These are phyloP conservation scores for Caenorhabditis brenneri DNA, from an alignment of 1,140 invertebrate species.

Conservation along the genomic window DNA sequence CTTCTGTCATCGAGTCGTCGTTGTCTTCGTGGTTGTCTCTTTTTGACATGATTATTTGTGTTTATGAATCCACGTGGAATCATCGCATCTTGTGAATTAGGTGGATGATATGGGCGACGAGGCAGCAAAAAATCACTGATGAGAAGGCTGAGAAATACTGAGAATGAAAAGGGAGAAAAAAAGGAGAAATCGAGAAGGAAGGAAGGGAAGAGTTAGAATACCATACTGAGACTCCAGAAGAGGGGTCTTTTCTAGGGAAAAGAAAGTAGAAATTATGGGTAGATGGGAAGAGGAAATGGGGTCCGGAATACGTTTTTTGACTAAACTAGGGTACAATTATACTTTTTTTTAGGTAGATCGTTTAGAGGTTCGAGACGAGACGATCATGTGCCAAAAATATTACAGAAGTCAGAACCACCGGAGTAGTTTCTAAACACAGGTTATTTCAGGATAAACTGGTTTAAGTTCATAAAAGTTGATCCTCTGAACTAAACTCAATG, in stretches of 20 bases:
- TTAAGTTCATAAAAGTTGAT: too few species aligned
- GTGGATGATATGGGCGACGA: not conserved
- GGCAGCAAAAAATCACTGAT: not conserved
- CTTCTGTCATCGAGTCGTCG: slow-evolving; percentile 2
- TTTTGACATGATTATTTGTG: not conserved
- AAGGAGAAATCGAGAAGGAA: not conserved
- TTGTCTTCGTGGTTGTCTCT: not conserved
- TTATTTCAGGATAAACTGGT: too few species aligned
- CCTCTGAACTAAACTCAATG: too few species aligned
- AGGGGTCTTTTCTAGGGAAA: not conserved
- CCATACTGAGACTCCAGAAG: not conserved
- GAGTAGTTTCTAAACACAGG: too few species aligned
- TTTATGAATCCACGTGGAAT: slow-evolving; percentile 25
- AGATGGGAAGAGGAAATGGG: not conserved
- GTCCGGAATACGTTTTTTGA: not conserved
- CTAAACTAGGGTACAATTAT: not conserved
- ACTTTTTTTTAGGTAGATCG: too few species aligned
- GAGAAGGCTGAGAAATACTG: not conserved
- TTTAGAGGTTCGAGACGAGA: too few species aligned
- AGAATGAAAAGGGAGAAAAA: not conserved
- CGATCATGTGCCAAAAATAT: too few species aligned
- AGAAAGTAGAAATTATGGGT: not conserved
- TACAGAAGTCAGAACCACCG: too few species aligned
- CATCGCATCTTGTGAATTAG: slow-evolving; percentile 28
- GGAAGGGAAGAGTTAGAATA: not conserved